Percentiles rank a stretch among this genome's conserved stretches.
phyloP scores from a whole-genome alignment of 2,113 vertebrate genomes.

The Crypturellus undulatus region DNA sequence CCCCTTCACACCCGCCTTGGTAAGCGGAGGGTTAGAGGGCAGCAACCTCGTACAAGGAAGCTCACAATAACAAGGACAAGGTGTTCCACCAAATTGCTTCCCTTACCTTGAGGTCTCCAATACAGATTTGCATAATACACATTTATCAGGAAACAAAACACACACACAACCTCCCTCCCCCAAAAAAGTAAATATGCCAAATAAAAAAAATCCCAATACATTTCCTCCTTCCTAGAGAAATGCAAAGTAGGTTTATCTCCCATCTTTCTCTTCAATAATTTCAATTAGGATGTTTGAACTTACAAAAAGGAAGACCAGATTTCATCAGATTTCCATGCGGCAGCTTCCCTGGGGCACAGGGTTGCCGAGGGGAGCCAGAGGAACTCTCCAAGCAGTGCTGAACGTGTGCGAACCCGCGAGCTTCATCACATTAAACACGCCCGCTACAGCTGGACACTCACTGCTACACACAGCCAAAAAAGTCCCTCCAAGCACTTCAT shows the following conservation, averaged over 20 bases:
- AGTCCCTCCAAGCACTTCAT: background rate
- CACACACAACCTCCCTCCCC: too few relatives aligned
- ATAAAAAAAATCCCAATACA: background rate
- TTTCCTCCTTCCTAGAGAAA: background rate
- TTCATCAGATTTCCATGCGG: background rate
- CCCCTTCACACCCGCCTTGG: background rate
- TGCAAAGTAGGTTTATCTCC: background rate
- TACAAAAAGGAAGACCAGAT: background rate
- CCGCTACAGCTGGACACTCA: background rate
- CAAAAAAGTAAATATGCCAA: too few relatives aligned
- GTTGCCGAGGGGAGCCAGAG: background rate
- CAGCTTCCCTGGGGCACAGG: background rate
- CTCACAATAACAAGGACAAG: background rate
- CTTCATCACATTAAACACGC: background rate
- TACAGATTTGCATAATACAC: background rate
- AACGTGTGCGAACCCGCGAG: accelerated
- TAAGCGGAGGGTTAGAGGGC: conserved; percentile 11
- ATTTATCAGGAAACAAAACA: background rate
- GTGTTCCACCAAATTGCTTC: background rate
- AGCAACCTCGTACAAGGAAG: conserved; percentile 13
- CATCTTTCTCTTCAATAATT: background rate
- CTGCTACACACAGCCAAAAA: background rate
- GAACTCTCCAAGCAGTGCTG: background rate
- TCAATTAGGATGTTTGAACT: background rate
- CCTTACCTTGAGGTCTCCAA: conserved; percentile 2